Evolutionary conservation across 2,113 vertebrate species (phyloP).

Genomic region (Tursiops truncatus): DNA sequence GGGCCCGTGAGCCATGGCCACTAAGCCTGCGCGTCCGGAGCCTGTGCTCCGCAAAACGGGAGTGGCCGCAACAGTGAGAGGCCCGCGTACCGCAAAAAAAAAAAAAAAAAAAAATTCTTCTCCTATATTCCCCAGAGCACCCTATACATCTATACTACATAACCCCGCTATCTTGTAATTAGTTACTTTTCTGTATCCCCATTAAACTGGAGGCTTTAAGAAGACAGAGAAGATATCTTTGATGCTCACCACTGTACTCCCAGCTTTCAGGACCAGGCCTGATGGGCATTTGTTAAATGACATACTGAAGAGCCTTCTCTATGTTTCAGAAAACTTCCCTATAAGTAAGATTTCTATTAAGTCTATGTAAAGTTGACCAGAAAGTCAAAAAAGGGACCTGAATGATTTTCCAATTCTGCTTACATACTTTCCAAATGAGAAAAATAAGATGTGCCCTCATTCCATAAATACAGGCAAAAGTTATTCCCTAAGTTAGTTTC

Average conservation of each 20-base stretch:
- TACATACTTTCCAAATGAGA: constrained; percentile 35
- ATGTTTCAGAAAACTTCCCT: neutral
- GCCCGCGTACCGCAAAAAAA: too few relatives aligned
- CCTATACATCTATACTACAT: neutral
- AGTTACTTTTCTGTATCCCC: neutral
- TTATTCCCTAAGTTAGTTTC: constrained; percentile 7
- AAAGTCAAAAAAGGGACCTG: neutral
- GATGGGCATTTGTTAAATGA: neutral
- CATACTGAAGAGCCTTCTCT: neutral
- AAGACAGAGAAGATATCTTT: neutral
- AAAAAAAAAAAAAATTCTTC: neutral
- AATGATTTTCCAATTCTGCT: constrained; percentile 32
- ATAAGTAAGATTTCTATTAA: neutral
- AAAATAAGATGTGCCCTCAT: neutral
- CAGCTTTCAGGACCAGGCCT: neutral
- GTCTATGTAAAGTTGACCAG: neutral
- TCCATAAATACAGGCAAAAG: constrained; percentile 6
- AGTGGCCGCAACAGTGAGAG: too few relatives aligned
- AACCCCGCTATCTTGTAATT: neutral
- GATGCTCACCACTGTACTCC: neutral
- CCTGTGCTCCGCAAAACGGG: too few relatives aligned
- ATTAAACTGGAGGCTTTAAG: neutral
- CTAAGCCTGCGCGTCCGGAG: too few relatives aligned
- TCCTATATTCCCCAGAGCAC: neutral
- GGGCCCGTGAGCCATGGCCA: too few relatives aligned